Base-by-base conservation (phyloP, 2,797 vertebrate genomes). In the Arremon brunneinucha region DNA sequence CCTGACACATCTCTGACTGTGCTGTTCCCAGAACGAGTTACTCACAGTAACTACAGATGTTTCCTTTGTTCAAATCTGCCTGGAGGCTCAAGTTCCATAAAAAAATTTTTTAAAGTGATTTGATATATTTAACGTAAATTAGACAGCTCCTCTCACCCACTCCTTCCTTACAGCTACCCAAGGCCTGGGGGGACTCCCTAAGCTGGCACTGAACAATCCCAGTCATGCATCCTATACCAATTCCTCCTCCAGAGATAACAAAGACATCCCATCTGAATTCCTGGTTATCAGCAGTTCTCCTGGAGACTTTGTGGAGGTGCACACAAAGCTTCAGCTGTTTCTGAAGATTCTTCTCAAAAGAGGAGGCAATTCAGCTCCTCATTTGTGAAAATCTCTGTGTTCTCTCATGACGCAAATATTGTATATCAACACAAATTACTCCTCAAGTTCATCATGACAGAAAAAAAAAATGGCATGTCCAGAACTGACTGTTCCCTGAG, bases 141-240 rank as follows among this genome's bases (percentile, higher is more conserved):
- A 88, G 80, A 88, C 76, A 86, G 85, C 80, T 93, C 35, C 83
- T 88, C 72, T 94, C 80, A 71, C 65, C 76, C 74, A 94, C 53
- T 72, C 55, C 67, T 72, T 86, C 90, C 79, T 91, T 69, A 30
- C 65, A 94, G 85, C 83, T 75, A 87, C 9, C 8, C 53, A 35
- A 35, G 35, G 39, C 52, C 80, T 69, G 7, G 19, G 53, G 91
- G 88, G 89, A 57, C 57, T 75, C 49, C 57, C 30, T 80, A 62
- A 89, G n/a, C 62, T 87, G 79, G 53, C 62, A 86, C 20, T 35
- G 37, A 95, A 39, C 52, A 83, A 62, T 74, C 75, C 76, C 76
- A 52, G 53, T 47, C 68, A 13, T 15, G 34, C 39, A 65, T 87
- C 83, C 43, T 81, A 47, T 10, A 70, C 44, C 34, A 79, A 27